Evolutionary conservation across 2,888 invertebrate species (phyloP).

Genomic region (Abscondita cerata): DNA sequence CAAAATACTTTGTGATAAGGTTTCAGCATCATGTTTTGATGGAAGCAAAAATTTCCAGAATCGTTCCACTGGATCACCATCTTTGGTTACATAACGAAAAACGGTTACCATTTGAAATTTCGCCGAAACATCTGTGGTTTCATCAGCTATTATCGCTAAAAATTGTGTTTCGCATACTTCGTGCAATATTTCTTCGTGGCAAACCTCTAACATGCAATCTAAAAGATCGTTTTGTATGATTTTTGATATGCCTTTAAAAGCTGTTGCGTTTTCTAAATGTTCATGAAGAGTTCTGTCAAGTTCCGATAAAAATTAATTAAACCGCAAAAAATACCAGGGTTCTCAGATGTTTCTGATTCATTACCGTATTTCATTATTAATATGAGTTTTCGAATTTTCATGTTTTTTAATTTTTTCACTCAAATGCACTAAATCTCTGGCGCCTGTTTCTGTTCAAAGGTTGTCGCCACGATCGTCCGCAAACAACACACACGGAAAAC

Average conservation of each 20-base stretch:
- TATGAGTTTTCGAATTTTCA: no score
- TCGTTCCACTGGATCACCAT: no score
- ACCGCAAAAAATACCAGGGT: conserved; percentile 45
- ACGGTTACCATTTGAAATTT: conserved; percentile 33
- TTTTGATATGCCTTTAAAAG: conserved; percentile 43
- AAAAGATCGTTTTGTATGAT: conserved; percentile 49
- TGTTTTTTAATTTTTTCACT: conserved; percentile 35
- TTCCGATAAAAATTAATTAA: no score
- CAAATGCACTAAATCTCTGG: conserved; percentile 20
- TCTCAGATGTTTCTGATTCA: no score
- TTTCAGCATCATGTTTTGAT: conserved; percentile 20
- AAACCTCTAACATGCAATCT: no score
- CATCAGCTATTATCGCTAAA: no score
- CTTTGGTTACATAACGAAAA: no score
- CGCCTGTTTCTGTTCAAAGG: conserved; percentile 12
- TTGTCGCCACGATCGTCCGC: conserved; percentile 20
- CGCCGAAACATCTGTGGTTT: conserved; percentile 40
- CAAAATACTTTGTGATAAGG: not conserved
- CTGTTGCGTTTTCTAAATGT: conserved; percentile 44
- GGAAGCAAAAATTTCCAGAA: conserved; percentile 36
- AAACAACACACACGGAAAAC: conserved; percentile 43
- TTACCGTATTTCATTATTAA: no score
- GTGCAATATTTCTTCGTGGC: conserved; percentile 41
- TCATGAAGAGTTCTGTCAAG: no score
- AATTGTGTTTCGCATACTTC: conserved; percentile 32